Conservation (phyloP, 2,113 vertebrate genomes). For the Tor tambroides region DNA sequence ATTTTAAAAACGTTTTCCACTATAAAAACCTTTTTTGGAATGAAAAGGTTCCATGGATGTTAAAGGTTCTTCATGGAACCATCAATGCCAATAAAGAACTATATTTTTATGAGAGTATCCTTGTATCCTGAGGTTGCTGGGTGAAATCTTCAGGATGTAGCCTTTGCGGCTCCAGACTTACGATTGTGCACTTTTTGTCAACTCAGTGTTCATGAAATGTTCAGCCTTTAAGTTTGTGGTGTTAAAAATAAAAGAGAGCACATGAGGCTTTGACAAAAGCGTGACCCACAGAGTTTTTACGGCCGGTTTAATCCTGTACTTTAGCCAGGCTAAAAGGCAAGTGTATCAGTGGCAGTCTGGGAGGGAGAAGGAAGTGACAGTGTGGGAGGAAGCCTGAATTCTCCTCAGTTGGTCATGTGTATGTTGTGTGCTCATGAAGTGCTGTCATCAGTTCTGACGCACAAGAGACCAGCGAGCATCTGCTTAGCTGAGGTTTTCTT, state of each 20-base stretch:
- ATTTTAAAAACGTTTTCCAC: too few species aligned
- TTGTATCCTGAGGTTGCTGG: neutral
- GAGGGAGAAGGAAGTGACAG: slow-evolving; percentile 38
- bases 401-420: slow-evolving; percentile 43
- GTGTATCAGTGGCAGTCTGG: slow-evolving; percentile 63
- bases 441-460: slow-evolving; percentile 49
- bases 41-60: too few species aligned
- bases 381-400: slow-evolving; percentile 37
- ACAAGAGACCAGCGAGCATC: slow-evolving; percentile 30
- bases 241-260: slow-evolving; percentile 30
- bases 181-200: slow-evolving; percentile 4
- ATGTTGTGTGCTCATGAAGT: slow-evolving; percentile 41
- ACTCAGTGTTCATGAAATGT: neutral
- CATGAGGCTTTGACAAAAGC: slow-evolving; percentile 18
- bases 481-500: slow-evolving; percentile 38
- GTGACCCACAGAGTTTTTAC: neutral
- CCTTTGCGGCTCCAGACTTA: neutral
- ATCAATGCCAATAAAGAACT: neutral
- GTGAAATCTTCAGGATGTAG: neutral
- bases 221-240: neutral
- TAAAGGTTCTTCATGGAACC: too few species aligned
- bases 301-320: slow-evolving; percentile 29
- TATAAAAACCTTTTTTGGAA: too few species aligned
- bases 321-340: slow-evolving; percentile 62
- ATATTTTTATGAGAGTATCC: neutral